phyloP scores from a whole-genome alignment of 2,797 vertebrate species.

The Apogon talboti region DNA sequence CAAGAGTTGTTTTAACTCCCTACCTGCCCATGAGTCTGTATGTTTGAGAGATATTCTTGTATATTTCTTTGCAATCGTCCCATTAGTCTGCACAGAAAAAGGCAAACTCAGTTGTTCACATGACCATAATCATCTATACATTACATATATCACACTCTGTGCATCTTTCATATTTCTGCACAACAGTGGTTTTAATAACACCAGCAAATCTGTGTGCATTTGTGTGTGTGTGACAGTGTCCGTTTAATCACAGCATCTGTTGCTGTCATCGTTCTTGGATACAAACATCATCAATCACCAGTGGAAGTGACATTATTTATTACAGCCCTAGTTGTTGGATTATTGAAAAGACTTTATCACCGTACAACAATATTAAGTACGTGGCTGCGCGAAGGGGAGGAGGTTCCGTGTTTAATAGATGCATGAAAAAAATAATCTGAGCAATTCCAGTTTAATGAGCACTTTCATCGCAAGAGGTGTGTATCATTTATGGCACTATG shows the following conservation, averaged over 20 bases:
- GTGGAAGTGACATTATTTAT: slow-evolving; percentile 50
- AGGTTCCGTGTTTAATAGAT: slow-evolving; percentile 22
- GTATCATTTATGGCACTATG: slow-evolving; percentile 12
- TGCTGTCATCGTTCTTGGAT: slow-evolving; percentile 59
- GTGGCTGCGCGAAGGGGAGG: slow-evolving; percentile 13
- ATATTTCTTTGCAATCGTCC: neutral
- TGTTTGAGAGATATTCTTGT: neutral
- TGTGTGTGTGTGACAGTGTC: slow-evolving; percentile 5
- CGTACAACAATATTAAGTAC: slow-evolving; percentile 11
- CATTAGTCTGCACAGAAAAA: neutral
- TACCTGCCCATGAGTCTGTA: neutral
- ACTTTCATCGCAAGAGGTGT: slow-evolving; percentile 30
- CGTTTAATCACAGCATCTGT: slow-evolving; percentile 69
- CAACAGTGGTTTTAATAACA: slow-evolving; percentile 16
- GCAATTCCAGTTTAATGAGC: slow-evolving; percentile 44
- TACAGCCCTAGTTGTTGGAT: slow-evolving; percentile 38
- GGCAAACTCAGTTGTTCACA: neutral
- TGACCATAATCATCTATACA: neutral
- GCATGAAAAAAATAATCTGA: slow-evolving; percentile 29
- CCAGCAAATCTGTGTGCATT: neutral
- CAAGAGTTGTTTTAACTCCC: neutral
- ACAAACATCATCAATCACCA: slow-evolving; percentile 76
- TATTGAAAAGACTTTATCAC: slow-evolving; percentile 55
- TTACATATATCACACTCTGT: neutral
- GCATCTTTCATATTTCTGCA: neutral